Evolutionary conservation across 2,888 invertebrate species (phyloP), one percentile per base, ranked within the genome.

Genomic region (Brachypalpus laphriformis): DNA sequence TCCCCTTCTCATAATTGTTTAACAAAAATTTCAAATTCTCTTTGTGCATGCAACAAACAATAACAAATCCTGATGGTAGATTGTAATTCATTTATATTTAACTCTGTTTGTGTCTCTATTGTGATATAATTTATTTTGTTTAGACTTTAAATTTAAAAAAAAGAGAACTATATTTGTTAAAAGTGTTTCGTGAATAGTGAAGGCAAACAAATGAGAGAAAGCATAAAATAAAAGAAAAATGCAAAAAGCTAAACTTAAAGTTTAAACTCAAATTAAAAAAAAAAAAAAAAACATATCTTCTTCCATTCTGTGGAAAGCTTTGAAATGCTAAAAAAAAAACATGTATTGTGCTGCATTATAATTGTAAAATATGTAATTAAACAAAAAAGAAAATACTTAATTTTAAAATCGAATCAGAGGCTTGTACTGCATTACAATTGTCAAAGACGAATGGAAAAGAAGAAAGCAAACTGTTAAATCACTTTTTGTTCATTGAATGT

Each of bases 71-170:
- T 76, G 82, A 77, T 72, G 7, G 49, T 54, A 63, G 61, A 78
- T 66, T 72, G 54, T 72, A 72, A 66, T 66, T 61, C 61, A 72
- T 51, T 57, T 42, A 40, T 47, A 63, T 37, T 65, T 25, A 77
- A 70, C 63, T 80, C 61, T 71, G 81, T 83, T 86, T 88, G 89
- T 90, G 90, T 91, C 89, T 91, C 89, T 89, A 90, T 90, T 89
- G 90, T 90, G 90, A 90, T 90, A 90, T 90, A 89, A 90, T 90
- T 90, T 90, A 89, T 89, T 88, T 88, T 87, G 86, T 88, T 90
- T 89, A 89, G 89, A 75, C 70, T 75, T 63, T 54, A 54, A 59
- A 78, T 42, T 57, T 37, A 54, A 56, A 66, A 16, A 34, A 28
- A 70, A 61, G 45, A 61, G 54, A 63, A 68, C 40, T 54, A 49